Evolutionary conservation across 2,888 invertebrate species (phyloP).

Genomic region (Cerastoderma edule): DNA sequence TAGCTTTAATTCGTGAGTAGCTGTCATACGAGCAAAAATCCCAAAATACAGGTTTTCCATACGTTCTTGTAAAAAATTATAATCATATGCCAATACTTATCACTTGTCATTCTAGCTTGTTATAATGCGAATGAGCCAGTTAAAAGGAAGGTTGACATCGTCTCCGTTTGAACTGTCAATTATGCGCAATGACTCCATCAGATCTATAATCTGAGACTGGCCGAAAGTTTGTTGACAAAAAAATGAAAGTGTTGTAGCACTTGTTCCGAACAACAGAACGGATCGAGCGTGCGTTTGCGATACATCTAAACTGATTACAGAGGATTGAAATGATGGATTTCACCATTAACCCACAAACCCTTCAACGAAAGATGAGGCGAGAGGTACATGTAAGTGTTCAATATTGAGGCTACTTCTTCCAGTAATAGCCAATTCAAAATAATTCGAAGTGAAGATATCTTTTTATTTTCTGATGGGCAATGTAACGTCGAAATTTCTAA

Average conservation of each 20-base stretch:
- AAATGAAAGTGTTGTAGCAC: background rate
- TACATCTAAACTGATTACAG: background rate
- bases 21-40: too few relatives aligned
- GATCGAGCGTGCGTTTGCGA: too few relatives aligned
- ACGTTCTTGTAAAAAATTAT: conserved; percentile 8
- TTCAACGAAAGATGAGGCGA: conserved; percentile 7
- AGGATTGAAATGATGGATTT: conserved; percentile 14
- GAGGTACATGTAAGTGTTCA: conserved; percentile 13
- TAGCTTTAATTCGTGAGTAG: too few relatives aligned
- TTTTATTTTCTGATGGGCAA: background rate
- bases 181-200: too few relatives aligned
- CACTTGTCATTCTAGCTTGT: background rate
- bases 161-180: too few relatives aligned
- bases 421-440: background rate
- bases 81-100: background rate
- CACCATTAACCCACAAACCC: conserved; percentile 5
- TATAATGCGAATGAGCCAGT: background rate
- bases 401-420: background rate
- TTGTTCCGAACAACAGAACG: background rate
- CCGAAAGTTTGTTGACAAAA: conserved; percentile 15
- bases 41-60: too few relatives aligned
- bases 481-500: background rate
- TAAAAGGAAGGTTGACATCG: too few relatives aligned
- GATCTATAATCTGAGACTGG: too few relatives aligned
- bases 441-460: background rate